phyloP scores from a whole-genome alignment of 2,888 invertebrate species.

The Yponomeuta cagnagella region DNA sequence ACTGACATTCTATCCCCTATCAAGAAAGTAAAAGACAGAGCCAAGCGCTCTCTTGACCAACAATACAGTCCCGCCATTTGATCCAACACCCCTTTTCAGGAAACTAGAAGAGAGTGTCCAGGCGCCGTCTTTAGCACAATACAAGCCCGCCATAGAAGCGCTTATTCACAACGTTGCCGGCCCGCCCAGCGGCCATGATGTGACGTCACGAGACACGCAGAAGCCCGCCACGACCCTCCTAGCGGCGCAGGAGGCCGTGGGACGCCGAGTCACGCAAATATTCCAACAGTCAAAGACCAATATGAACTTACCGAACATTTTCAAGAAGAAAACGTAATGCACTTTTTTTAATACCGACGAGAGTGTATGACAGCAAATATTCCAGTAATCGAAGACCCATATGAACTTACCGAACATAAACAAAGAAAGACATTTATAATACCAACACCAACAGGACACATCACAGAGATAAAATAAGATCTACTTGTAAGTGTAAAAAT shows the following conservation, averaged over 20 bases:
- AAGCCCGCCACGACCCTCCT: conserved; percentile 5
- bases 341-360: neutral
- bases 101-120: conserved; percentile 63
- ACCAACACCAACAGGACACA: no score
- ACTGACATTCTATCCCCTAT: no score
- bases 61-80: no score
- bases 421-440: no score
- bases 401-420: conserved; percentile 63
- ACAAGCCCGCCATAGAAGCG: conserved; percentile 58
- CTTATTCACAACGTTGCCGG: conserved; percentile 49
- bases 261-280: conserved; percentile 63
- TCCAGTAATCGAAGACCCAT: conserved; percentile 64
- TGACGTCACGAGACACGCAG: neutral
- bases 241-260: conserved; percentile 58
- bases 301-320: conserved; percentile 66
- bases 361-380: conserved; percentile 41
- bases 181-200: conserved; percentile 16
- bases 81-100: conserved; percentile 30
- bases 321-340: conserved; percentile 66
- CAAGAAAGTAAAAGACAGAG: no score
- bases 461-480: no score
- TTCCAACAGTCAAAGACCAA: conserved; percentile 67
- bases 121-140: conserved; percentile 46
- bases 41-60: no score
- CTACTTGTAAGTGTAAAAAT: no score